phyloP scores from a whole-genome alignment of 2,888 invertebrate genomes.

The Prosapia bicincta region DNA sequence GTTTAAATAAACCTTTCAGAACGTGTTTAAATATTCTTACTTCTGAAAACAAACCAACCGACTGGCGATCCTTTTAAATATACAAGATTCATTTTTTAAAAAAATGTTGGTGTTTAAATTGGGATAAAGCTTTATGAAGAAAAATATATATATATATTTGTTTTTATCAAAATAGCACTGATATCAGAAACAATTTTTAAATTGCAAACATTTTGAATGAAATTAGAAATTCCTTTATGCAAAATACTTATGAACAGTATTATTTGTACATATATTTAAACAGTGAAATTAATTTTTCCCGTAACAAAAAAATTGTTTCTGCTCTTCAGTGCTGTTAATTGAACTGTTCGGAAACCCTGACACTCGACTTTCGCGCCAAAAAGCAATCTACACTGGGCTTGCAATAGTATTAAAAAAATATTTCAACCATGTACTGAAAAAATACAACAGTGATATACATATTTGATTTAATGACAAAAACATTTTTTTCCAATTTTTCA shows the following conservation, averaged over 20 bases:
- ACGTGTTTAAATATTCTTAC: not conserved
- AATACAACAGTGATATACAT: constrained; percentile 1
- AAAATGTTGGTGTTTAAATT: not conserved
- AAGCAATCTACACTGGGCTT: not conserved
- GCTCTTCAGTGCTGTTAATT: not conserved
- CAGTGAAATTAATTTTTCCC: no score
- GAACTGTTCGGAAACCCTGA: not conserved
- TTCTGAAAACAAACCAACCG: not conserved
- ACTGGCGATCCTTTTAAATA: not conserved
- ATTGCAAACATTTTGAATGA: no score
- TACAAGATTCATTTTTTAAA: not conserved
- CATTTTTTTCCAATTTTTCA: not conserved
- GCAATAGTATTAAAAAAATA: not conserved
- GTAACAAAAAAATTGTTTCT: not conserved
- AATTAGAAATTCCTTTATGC: no score
- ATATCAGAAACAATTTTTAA: not conserved
- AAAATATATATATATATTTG: not conserved
- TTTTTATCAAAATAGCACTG: not conserved
- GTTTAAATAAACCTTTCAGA: not conserved
- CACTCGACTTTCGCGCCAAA: not conserved
- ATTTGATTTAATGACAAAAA: not conserved
- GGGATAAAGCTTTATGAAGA: not conserved
- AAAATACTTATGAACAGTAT: no score
- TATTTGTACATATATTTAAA: no score
- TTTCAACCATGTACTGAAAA: constrained; percentile 2